Evolutionary conservation across 2,797 vertebrate species (phyloP).

Genomic region (Enteromius thamalakanensis): DNA sequence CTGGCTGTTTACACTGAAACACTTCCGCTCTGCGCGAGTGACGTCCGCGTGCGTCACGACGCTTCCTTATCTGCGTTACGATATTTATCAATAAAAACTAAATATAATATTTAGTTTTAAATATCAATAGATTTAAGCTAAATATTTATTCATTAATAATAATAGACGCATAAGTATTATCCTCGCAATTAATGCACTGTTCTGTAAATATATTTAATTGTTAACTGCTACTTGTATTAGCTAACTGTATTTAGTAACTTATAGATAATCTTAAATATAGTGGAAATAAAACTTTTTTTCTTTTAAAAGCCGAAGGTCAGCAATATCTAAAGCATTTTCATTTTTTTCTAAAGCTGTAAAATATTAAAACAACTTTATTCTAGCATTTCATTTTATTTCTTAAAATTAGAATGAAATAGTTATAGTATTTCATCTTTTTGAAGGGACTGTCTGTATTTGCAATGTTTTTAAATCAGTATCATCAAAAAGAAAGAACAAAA

Average conservation of each 20-base stretch:
- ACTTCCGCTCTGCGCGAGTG: constrained; percentile 3
- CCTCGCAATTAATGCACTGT: background rate
- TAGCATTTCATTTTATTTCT: background rate
- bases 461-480: background rate
- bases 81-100: background rate
- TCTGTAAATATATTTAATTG: background rate
- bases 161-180: too few relatives aligned
- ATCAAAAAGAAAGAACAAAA: background rate
- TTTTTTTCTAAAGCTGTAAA: too few relatives aligned
- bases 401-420: background rate
- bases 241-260: background rate
- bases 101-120: too few relatives aligned
- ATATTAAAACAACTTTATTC: background rate
- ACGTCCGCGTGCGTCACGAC: background rate
- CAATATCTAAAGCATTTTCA: background rate
- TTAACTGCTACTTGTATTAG: background rate
- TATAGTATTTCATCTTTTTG: too few relatives aligned
- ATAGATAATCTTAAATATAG: background rate
- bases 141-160: background rate
- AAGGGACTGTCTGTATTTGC: background rate
- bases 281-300: background rate
- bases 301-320: background rate
- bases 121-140: background rate
- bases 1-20: background rate
- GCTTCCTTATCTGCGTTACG: background rate